Conservation (phyloP, 2,113 vertebrate genomes). For the Mystacornis crossleyi region DNA sequence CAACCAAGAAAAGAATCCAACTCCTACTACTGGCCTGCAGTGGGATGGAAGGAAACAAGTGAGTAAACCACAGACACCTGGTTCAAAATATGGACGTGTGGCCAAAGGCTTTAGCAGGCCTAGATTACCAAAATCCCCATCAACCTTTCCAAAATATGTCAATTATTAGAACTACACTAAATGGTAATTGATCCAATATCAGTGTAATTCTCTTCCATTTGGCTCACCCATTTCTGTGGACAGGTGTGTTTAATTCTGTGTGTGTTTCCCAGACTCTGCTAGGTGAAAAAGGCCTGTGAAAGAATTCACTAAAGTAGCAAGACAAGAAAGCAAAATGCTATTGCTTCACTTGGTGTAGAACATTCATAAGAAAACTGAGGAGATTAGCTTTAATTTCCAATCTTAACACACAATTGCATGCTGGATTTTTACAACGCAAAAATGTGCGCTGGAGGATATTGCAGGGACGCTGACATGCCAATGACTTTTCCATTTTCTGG, state of each 20-base stretch:
- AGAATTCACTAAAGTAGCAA: background rate
- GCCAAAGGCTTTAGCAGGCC: background rate
- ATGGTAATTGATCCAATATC: background rate
- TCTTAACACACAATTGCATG: background rate
- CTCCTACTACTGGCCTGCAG: background rate
- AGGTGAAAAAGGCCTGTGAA: background rate
- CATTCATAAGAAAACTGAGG: background rate
- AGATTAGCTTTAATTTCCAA: slow-evolving; percentile 14
- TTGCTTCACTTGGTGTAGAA: background rate
- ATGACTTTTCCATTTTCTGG: background rate
- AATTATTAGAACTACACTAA: background rate
- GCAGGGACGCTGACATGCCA: background rate
- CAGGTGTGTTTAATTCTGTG: background rate
- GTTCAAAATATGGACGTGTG: background rate
- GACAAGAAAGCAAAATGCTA: background rate
- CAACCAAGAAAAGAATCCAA: background rate
- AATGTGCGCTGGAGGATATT: background rate
- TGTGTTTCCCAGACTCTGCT: background rate
- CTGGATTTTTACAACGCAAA: background rate
- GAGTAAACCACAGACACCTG: background rate
- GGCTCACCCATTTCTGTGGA: background rate
- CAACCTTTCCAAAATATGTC: background rate
- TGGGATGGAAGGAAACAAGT: background rate
- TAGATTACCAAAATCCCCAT: background rate
- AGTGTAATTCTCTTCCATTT: background rate